Evolutionary conservation across 1,140 invertebrate species (phyloP).

Genomic region (Pentalonia nigronervosa): DNA sequence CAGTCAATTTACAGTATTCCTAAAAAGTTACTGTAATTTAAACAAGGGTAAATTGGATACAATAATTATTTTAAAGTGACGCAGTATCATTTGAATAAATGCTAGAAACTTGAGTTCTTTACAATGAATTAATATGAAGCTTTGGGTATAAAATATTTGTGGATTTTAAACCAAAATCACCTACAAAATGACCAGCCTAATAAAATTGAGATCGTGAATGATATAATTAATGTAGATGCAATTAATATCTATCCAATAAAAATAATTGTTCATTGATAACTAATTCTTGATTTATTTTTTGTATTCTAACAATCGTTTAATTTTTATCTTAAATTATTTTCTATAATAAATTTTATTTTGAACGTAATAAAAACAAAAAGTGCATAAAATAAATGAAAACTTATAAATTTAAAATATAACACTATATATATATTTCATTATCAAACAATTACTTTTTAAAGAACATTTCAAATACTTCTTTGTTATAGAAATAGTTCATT

Average conservation of each 20-base stretch:
- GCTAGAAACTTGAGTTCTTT: background rate
- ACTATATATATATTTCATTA: background rate
- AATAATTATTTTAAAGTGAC: background rate
- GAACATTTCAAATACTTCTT: background rate
- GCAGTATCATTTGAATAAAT: background rate
- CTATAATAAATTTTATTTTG: background rate
- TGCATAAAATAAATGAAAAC: background rate
- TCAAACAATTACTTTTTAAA: background rate
- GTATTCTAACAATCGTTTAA: background rate
- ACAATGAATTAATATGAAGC: background rate
- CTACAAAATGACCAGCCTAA: background rate
- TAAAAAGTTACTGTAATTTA: background rate
- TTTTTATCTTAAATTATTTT: background rate
- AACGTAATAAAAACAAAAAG: background rate
- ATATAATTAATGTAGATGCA: background rate
- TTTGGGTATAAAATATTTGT: no score
- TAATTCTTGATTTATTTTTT: background rate
- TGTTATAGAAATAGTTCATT: background rate
- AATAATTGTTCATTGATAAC: background rate
- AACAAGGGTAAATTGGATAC: rapidly evolving
- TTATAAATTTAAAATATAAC: background rate
- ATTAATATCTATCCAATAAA: background rate
- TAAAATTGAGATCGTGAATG: background rate
- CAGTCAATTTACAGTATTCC: background rate
- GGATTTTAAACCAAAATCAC: background rate